Percentiles rank a stretch among this genome's conserved stretches.
Evolutionary conservation across 2,888 invertebrate species (phyloP).

Genomic region (Scaptodrosophila latifasciaeformis): DNA sequence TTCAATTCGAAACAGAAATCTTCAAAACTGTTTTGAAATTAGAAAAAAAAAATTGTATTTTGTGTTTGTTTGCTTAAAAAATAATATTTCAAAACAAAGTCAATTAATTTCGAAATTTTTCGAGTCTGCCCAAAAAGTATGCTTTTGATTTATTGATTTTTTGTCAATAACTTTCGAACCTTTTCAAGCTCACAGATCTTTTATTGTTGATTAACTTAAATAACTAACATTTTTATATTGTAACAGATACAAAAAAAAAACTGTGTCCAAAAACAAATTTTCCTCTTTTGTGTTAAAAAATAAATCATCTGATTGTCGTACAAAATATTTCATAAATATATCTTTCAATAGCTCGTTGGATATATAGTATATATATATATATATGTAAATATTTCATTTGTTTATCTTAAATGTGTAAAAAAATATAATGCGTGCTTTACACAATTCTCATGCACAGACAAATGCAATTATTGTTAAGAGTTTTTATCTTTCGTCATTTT

Average conservation of each 20-base stretch:
- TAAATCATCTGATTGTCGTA: conserved; percentile 3
- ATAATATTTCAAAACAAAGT: too few species aligned
- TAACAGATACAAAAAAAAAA: conserved; percentile 10
- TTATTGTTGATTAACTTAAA: conserved; percentile 12
- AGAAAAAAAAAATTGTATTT: too few species aligned
- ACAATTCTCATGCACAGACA: too few species aligned
- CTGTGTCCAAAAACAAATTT: conserved; percentile 1
- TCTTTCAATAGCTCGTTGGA: background rate
- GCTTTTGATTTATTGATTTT: too few species aligned
- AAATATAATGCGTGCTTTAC: too few species aligned
- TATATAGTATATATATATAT: conserved; percentile 6
- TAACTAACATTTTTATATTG: conserved; percentile 18
- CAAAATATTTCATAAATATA: conserved; percentile 12
- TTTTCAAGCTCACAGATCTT: conserved; percentile 3
- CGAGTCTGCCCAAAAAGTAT: too few species aligned
- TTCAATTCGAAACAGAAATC: background rate
- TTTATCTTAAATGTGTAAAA: too few species aligned
- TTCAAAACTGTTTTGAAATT: background rate
- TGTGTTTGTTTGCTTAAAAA: too few species aligned
- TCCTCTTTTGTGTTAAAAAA: background rate
- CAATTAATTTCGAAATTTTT: too few species aligned
- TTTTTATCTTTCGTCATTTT: too few species aligned
- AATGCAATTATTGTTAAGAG: too few species aligned
- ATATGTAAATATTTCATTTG: background rate
- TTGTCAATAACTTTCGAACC: too few species aligned